Base-by-base conservation (phyloP, 2,888 invertebrate species). In the Parnassius smintheus region DNA sequence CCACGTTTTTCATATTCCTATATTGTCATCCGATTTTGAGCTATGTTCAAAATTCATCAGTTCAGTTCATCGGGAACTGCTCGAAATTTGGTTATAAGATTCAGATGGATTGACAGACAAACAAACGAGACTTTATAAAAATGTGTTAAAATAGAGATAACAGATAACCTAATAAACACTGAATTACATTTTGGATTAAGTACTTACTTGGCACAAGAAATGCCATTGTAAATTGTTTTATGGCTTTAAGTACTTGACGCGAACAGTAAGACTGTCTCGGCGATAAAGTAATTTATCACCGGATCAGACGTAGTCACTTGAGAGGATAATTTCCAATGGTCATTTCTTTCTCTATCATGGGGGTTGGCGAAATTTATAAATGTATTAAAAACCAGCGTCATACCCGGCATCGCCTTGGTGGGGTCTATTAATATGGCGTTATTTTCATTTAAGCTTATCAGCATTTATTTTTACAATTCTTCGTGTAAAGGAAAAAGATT, bases 231-330 rank as follows among this genome's bases (percentile, higher is more conserved):
- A 52, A 56, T 60, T 60, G 56, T 60, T 60, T 60, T 64, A 60
- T 59, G 60, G 49, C 52, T 35, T 53, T 57, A 60, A 59, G 56
- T 63, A 59, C 18, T 18, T 18, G 18, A 53, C n/a, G 22, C 48
- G 56, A 56, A 52, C 59, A 45, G 13, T 22, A 45, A 59, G 53
- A 56, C 64, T 54, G 61, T 52, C 61, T 49, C 59, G 52, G 56
- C 62, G 56, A 61, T 61, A 55, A 59, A 69, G 61, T 59, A 62
- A 68, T 70, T 70, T 66, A 67, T 70, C 68, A 70, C 63, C 60
- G 66, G 51, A 64, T 64, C 60, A 64, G 62, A 61, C 62, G 59
- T 61, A 59, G 63, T 61, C 67, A 68, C 64, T 65, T 55, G 66
- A 58, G 61, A 65, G 66, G 58, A 65, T 59, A 46, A 59, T 35